A percentile compares a stretch with the other conserved stretches of the same genome.
Conservation (phyloP, 2,797 vertebrate genomes). For the Hirundo rustica region DNA sequence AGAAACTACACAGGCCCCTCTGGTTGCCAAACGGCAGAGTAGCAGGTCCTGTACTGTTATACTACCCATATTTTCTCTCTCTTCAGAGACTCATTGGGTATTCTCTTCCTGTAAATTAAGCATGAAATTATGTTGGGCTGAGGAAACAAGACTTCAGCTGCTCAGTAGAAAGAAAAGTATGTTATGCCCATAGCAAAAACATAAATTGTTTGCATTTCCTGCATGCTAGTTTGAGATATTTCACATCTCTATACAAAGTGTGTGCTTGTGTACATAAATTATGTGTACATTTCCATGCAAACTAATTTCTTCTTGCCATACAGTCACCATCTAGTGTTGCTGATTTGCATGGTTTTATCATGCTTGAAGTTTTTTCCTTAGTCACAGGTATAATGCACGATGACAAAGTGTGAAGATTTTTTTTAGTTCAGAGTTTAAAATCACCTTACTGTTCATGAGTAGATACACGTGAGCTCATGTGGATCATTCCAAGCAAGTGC, state of each 20-base stretch:
- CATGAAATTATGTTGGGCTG: slow-evolving; percentile 68
- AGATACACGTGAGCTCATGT: background rate
- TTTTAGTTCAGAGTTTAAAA: background rate
- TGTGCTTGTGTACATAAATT: background rate
- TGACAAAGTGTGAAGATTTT: background rate
- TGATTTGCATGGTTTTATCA: background rate
- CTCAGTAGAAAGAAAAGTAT: slow-evolving; percentile 63
- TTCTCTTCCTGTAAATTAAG: slow-evolving; percentile 73
- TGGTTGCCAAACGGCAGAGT: slow-evolving; percentile 56
- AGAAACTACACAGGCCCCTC: slow-evolving; percentile 47
- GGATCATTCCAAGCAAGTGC: background rate
- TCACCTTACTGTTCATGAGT: background rate
- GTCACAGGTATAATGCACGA: background rate
- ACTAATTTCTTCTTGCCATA: background rate
- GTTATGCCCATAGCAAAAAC: slow-evolving; percentile 51
- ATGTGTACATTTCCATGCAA: background rate
- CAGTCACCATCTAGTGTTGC: background rate
- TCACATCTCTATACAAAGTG: background rate
- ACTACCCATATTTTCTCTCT: slow-evolving; percentile 39
- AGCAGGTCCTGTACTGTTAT: slow-evolving; percentile 61
- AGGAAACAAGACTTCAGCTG: slow-evolving; percentile 70
- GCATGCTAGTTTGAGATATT: slow-evolving; percentile 55
- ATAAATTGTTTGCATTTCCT: slow-evolving; percentile 51
- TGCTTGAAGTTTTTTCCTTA: background rate
- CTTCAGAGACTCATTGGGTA: slow-evolving; percentile 51